Percentiles rank a stretch among this genome's conserved stretches.
Conservation (phyloP, 2,888 invertebrate genomes). For the Beris chalybata region DNA sequence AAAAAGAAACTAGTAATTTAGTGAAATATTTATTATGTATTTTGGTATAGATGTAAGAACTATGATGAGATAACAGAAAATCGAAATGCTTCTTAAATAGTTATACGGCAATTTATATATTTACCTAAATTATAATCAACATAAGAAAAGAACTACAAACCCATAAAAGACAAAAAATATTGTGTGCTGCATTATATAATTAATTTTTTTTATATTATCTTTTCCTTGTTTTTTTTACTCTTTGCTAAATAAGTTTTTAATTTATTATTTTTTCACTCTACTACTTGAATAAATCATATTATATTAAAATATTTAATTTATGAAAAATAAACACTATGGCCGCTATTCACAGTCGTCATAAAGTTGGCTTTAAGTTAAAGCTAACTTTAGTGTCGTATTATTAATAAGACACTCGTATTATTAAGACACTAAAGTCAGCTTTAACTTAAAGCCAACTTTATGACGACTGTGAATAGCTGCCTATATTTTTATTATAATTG, state of each 20-base stretch:
- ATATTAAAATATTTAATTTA: conserved; percentile 1
- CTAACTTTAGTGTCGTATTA: no score
- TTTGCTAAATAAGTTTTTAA: conserved; percentile 23
- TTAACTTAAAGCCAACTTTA: no score
- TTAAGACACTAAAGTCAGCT: no score
- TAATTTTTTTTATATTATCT: conserved; percentile 28
- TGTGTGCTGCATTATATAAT: conserved; percentile 27
- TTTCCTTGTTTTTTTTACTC: conserved; percentile 14
- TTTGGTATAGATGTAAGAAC: conserved; percentile 5
- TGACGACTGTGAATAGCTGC: no score
- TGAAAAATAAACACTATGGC: neutral
- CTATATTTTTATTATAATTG: neutral
- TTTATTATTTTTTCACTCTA: conserved; percentile 17
- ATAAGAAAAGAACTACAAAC: conserved; percentile 23
- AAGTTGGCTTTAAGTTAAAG: no score
- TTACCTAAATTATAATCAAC: conserved; percentile 15
- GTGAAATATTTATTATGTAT: conserved; percentile 26
- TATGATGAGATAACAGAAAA: conserved; percentile 10
- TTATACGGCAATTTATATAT: conserved; percentile 9
- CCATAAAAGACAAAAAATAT: conserved; percentile 25
- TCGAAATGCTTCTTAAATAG: conserved; percentile 28
- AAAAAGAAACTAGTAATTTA: conserved; percentile 22
- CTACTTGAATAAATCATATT: conserved; percentile 15
- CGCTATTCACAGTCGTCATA: no score
- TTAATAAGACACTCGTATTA: no score